Percentiles rank a stretch among this genome's conserved stretches.
These are phyloP conservation scores for Gisinianus flammeolus DNA, from an alignment of 2,888 invertebrate species.

Conservation along the genomic window DNA sequence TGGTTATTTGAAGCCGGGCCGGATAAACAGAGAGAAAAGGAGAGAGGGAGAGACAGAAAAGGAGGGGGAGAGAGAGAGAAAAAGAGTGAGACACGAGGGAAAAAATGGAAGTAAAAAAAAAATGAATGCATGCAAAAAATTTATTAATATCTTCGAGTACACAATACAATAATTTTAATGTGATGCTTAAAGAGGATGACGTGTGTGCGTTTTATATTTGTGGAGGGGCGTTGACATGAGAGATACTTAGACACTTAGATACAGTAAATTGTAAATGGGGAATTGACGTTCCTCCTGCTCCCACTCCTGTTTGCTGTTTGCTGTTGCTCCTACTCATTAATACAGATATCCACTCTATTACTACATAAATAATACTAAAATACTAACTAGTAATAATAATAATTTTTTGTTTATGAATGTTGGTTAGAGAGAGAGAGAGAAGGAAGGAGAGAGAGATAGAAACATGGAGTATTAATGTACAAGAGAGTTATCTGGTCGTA, in stretches of 20 bases:
- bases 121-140: background rate
- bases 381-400: conserved; percentile 9
- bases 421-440: background rate
- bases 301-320: background rate
- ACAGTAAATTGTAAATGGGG: no score
- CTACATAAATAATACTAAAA: background rate
- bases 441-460: background rate
- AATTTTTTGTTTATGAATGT: conserved; percentile 34
- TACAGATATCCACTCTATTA: no score
- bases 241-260: no score
- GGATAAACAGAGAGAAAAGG: background rate
- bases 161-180: background rate
- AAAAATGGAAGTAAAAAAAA: background rate
- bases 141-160: background rate
- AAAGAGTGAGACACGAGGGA: background rate
- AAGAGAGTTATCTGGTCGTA: conserved; percentile 22
- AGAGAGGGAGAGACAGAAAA: background rate
- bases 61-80: background rate
- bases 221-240: conserved; percentile 39
- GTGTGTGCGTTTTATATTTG: conserved; percentile 18
- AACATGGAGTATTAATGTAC: no score
- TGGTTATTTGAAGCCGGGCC: background rate
- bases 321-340: background rate
- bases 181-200: conserved; percentile 3
- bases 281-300: background rate